Conservation (phyloP, 2,797 vertebrate genomes). For the Aldrovandia affinis region DNA sequence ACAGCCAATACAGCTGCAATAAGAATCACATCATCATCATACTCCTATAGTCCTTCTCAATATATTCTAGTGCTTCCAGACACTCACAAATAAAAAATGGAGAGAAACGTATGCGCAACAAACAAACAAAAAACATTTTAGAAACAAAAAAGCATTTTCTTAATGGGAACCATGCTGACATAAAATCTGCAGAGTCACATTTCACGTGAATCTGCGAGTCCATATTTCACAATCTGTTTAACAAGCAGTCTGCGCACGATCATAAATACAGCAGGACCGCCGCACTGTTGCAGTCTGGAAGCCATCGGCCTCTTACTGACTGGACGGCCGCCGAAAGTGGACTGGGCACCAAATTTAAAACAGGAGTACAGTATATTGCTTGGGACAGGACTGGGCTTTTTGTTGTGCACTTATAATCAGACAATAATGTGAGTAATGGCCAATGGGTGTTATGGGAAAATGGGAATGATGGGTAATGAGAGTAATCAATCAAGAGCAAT, state of each 20-base stretch:
- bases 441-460: not conserved
- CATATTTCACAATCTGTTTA: not conserved
- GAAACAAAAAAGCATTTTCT: not conserved
- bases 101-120: not conserved
- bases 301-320: not conserved
- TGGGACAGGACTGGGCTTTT: not conserved
- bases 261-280: not conserved
- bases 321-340: not conserved
- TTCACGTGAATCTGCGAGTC: not conserved
- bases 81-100: slow-evolving; percentile 54
- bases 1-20: slow-evolving; percentile 61
- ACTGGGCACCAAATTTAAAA: not conserved
- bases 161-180: not conserved
- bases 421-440: not conserved
- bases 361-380: not conserved
- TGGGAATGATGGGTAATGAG: not conserved
- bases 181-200: not conserved
- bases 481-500: not conserved
- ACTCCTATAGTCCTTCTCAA: slow-evolving; percentile 59
- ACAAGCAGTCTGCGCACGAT: not conserved
- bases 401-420: not conserved
- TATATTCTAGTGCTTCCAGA: slow-evolving; percentile 47
- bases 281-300: not conserved
- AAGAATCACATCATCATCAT: slow-evolving; percentile 52
- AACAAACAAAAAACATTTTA: not conserved